A percentile compares a stretch with the other conserved stretches of the same genome.
Evolutionary conservation across 2,888 invertebrate species (phyloP).

Genomic region (Philonicus albiceps): DNA sequence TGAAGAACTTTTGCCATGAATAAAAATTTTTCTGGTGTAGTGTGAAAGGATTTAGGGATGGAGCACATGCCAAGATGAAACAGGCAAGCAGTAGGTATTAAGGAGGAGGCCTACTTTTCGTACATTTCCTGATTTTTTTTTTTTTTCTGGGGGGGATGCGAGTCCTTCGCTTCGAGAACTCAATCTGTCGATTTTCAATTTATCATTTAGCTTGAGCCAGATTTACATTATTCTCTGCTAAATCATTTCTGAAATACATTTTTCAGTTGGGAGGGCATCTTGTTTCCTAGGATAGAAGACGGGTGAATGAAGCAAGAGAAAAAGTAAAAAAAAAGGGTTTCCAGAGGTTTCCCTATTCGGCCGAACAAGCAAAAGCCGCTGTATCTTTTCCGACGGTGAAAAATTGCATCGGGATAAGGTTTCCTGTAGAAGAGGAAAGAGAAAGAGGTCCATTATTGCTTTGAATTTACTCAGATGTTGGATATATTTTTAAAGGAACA

Average conservation of each 20-base stretch:
- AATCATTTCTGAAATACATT: conserved; percentile 26
- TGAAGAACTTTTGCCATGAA: conserved; percentile 17
- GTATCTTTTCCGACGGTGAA: background rate
- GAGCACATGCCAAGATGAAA: background rate
- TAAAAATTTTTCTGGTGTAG: background rate
- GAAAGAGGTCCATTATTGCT: background rate
- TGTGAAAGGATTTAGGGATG: background rate
- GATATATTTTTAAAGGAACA: background rate
- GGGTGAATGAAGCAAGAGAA: background rate
- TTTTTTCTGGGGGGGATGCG: too few species aligned
- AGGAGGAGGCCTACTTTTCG: background rate
- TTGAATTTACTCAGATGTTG: background rate
- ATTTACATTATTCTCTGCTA: conserved; percentile 15
- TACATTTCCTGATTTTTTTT: background rate
- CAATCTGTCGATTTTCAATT: conserved; percentile 31
- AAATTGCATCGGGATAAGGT: background rate
- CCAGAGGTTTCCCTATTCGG: background rate
- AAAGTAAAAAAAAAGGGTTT: background rate
- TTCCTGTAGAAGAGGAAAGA: background rate
- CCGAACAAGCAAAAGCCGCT: background rate
- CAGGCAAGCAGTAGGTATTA: background rate
- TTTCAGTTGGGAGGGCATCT: background rate
- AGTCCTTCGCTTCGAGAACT: background rate
- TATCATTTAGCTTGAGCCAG: conserved; percentile 16
- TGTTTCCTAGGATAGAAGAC: background rate